Conservation (phyloP, 2,888 invertebrate species). For the Caenorhabditis sp. region DNA sequence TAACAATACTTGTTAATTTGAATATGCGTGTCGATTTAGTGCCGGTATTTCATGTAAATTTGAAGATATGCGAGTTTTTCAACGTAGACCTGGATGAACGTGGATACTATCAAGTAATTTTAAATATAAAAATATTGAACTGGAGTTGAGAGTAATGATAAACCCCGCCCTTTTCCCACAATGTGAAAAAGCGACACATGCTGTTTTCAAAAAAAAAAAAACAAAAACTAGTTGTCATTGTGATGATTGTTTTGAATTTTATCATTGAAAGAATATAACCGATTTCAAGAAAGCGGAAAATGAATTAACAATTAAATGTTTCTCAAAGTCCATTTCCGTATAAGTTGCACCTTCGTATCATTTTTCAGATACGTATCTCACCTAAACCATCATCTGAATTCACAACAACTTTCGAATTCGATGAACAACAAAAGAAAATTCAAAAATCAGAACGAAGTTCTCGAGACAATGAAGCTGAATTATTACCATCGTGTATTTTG, state of each 20-base stretch:
- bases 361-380: constrained; percentile 37
- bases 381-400: constrained; percentile 32
- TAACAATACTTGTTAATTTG: not conserved
- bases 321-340: too few species aligned
- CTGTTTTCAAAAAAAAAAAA: too few species aligned
- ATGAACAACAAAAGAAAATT: constrained; percentile 4
- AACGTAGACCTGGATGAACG: constrained; percentile 58
- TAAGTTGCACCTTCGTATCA: too few species aligned
- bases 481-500: not conserved
- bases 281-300: too few species aligned
- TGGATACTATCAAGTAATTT: constrained; percentile 62
- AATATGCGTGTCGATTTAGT: constrained; percentile 51
- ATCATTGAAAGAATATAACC: too few species aligned
- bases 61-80: constrained; percentile 55
- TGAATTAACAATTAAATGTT: not conserved
- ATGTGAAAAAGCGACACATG: too few species aligned
- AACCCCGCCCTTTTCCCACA: too few species aligned
- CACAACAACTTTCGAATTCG: constrained; percentile 26
- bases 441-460: constrained; percentile 11
- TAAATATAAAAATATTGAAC: not conserved
- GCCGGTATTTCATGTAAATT: constrained; percentile 52
- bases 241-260: too few species aligned
- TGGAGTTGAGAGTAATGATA: not conserved
- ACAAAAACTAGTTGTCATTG: too few species aligned
- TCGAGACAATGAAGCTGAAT: not conserved